These are phyloP conservation scores for Catharus bicknelli DNA, from an alignment of 2,113 vertebrate species.

Conservation along the genomic window DNA sequence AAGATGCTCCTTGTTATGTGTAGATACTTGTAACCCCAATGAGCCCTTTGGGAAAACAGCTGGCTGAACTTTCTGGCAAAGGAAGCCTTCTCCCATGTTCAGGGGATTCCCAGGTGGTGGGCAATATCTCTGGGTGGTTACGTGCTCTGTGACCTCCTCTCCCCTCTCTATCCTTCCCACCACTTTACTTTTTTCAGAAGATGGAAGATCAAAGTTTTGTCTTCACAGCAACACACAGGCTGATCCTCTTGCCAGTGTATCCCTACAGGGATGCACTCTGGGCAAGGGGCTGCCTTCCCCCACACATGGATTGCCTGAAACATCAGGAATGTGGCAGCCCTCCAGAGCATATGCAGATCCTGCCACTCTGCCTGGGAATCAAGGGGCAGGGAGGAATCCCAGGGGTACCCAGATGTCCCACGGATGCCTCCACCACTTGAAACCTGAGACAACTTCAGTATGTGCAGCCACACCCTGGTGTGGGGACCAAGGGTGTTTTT, in stretches of 20 bases:
- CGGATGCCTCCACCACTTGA: neutral
- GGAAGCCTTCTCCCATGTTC: neutral
- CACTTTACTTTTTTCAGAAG: neutral
- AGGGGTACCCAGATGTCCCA: neutral
- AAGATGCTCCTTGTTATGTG: neutral
- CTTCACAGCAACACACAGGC: neutral
- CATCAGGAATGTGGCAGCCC: neutral
- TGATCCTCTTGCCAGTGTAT: neutral
- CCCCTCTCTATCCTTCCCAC: neutral
- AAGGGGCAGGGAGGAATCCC: neutral
- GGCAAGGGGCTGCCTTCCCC: fast-evolving
- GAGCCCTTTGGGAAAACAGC: conserved; percentile 45
- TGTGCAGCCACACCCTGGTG: neutral
- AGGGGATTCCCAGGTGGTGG: conserved; percentile 21
- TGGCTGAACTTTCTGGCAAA: conserved; percentile 48
- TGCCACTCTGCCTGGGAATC: neutral
- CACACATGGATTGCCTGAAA: fast-evolving
- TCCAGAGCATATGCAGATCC: neutral
- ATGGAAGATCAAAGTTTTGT: neutral
- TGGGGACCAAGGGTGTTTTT: neutral
- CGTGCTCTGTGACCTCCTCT: neutral
- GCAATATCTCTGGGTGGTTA: neutral
- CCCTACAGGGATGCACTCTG: fast-evolving
- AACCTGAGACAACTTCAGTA: neutral
- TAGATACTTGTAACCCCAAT: neutral